Percentiles rank a stretch among this genome's conserved stretches.
These are phyloP conservation scores for Apotomis betuletana DNA, from an alignment of 2,888 invertebrate species.

Conservation along the genomic window DNA sequence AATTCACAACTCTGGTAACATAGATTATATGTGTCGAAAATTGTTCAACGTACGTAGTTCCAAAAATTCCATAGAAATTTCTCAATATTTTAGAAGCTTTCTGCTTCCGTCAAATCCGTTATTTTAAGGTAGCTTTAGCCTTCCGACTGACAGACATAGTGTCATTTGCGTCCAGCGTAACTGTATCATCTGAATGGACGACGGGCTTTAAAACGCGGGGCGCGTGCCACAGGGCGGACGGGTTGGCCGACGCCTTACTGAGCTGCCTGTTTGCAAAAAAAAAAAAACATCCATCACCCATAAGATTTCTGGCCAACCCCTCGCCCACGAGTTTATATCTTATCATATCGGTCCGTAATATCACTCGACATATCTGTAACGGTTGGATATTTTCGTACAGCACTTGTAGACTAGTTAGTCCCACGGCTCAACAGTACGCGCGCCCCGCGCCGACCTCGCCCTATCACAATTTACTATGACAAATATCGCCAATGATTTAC, in stretches of 20 bases:
- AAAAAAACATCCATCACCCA: no score
- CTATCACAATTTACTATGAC: conserved; percentile 1
- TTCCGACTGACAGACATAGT: neutral
- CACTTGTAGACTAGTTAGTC: conserved; percentile 16
- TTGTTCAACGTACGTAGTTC: no score
- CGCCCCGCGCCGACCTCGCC: neutral
- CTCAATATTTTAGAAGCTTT: no score
- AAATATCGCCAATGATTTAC: no score
- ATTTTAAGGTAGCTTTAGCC: no score
- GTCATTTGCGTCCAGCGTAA: neutral
- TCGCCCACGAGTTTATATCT: conserved; percentile 26
- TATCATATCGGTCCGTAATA: conserved; percentile 50
- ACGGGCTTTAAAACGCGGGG: conserved; percentile 8
- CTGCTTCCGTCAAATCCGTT: no score
- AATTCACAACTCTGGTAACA: no score
- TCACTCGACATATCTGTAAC: conserved; percentile 53
- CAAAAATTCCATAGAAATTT: no score
- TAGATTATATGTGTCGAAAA: no score
- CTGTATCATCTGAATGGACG: neutral
- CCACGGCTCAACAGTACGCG: neutral
- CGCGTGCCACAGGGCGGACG: neutral
- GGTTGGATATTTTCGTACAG: conserved; percentile 19
- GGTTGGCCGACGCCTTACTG: neutral
- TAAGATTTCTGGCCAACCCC: neutral
- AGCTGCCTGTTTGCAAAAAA: no score